Conservation (phyloP, 1,140 invertebrate species). For the Atta colombica region DNA sequence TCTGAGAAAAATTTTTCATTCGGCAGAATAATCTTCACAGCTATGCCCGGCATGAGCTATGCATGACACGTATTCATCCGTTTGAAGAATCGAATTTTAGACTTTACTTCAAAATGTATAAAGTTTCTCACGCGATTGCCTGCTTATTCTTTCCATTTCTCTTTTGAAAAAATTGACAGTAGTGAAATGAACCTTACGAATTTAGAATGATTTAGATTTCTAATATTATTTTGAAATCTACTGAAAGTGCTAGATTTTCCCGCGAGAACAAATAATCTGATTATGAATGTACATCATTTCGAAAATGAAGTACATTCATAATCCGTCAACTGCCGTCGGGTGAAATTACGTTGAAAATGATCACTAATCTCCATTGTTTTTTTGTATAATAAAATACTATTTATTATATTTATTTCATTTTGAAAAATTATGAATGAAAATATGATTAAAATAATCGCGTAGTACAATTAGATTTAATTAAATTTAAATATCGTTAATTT, state of each 20-base stretch:
- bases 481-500: not conserved
- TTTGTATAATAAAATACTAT: not conserved
- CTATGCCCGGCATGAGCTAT: conserved; percentile 78
- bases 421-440: not conserved
- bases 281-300: not conserved
- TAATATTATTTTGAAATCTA: conserved; percentile 77
- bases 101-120: conserved; percentile 50
- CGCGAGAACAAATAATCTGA: not conserved
- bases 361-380: not conserved
- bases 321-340: conserved; percentile 56
- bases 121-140: conserved; percentile 38
- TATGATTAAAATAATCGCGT: not conserved
- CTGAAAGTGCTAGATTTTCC: conserved; percentile 57
- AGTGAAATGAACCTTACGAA: conserved; percentile 66
- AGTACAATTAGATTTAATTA: not conserved
- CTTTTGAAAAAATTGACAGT: conserved; percentile 12
- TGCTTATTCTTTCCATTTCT: not conserved
- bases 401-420: not conserved
- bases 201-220: conserved; percentile 78
- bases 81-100: conserved; percentile 49
- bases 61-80: conserved; percentile 59
- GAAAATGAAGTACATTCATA: not conserved
- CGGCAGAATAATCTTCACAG: conserved; percentile 80
- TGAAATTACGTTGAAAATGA: conserved; percentile 6
- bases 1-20: conserved; percentile 74